Base-by-base conservation (phyloP, 2,888 invertebrate genomes). In the Serripes groenlandicus region DNA sequence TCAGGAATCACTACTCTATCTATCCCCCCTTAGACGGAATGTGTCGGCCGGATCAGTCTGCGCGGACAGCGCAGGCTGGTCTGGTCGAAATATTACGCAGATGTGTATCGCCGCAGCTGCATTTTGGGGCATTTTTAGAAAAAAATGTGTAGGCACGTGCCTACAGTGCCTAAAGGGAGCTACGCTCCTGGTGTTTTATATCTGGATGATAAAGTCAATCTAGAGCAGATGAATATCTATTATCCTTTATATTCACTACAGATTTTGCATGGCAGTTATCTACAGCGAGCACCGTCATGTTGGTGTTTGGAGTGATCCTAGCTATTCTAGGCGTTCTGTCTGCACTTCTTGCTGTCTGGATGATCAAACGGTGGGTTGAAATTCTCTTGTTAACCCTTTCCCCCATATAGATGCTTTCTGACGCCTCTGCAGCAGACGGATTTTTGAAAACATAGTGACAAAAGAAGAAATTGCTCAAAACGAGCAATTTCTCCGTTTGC, bases 221-320 rank as follows among this genome's bases (percentile, higher is more conserved):
- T n/a, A n/a, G n/a, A n/a, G n/a, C n/a, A n/a, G n/a, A n/a, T n/a
- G n/a, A n/a, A n/a, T n/a, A n/a, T n/a, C n/a, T n/a, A n/a, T n/a
- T n/a, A n/a, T n/a, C n/a, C n/a, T n/a, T n/a, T n/a, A 9, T 66
- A 9, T 35, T 60, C 21, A 9, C 23, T 52, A 52, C 66, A 76
- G 75, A 76, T 28, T 72, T 30, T 28, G 34, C 73, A 18, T 28
- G 21, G 58, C 26, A 64, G 18, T 62, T 83, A n/a, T 66, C 78
- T 0, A 54, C 73, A 5, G 70, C 64, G 3, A 83, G 81, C 64
- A 58, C 78, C 3, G 78, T 68, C n/a, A 37, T 83, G 23, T 23
- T 86, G 21, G 73, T 64, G 11, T 42, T 83, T 11, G 86, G 86
- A 3, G 69, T 81, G 37, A 11, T 78, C 15, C 70, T 86, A 11